These are phyloP conservation scores for Speoplatyrhinus poulsoni DNA, from an alignment of 2,113 vertebrate species.

Conservation along the genomic window DNA sequence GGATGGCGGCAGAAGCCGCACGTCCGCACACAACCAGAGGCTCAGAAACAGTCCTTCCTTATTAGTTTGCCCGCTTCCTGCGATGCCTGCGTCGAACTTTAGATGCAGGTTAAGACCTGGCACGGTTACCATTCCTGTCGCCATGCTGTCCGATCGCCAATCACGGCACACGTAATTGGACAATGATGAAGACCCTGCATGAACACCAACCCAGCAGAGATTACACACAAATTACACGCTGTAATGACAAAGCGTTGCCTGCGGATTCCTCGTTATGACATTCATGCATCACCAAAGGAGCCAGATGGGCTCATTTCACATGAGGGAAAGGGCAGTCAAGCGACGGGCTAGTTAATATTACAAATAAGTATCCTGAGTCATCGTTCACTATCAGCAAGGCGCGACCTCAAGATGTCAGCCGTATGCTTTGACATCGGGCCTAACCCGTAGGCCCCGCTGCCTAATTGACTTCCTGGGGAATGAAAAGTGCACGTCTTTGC, in stretches of 20 bases:
- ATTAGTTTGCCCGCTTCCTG: neutral
- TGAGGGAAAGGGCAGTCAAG: slow-evolving; percentile 2
- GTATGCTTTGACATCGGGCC: slow-evolving; percentile 27
- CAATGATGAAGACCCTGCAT: no score
- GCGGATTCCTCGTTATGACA: slow-evolving; percentile 28
- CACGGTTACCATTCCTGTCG: no score
- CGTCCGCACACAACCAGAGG: no score
- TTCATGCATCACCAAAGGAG: slow-evolving; percentile 23
- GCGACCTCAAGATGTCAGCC: slow-evolving; percentile 20
- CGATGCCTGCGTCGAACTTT: neutral
- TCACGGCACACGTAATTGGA: no score
- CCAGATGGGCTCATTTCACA: slow-evolving; percentile 27
- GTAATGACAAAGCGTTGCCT: slow-evolving; percentile 14
- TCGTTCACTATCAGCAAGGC: slow-evolving; percentile 36
- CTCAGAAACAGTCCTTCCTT: no score
- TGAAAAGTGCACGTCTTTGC: slow-evolving; percentile 20
- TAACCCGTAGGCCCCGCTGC: slow-evolving; percentile 3
- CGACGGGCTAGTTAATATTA: slow-evolving; percentile 23
- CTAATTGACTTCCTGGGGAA: slow-evolving; percentile 39
- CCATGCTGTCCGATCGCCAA: no score
- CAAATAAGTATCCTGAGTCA: slow-evolving; percentile 26
- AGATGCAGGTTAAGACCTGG: no score
- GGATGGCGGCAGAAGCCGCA: neutral
- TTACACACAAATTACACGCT: no score
- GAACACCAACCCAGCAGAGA: no score